Evolutionary conservation across 1,140 invertebrate genomes (phyloP), one percentile per base, ranked within the genome.

Genomic region (Pemphigus obesinymphae): DNA sequence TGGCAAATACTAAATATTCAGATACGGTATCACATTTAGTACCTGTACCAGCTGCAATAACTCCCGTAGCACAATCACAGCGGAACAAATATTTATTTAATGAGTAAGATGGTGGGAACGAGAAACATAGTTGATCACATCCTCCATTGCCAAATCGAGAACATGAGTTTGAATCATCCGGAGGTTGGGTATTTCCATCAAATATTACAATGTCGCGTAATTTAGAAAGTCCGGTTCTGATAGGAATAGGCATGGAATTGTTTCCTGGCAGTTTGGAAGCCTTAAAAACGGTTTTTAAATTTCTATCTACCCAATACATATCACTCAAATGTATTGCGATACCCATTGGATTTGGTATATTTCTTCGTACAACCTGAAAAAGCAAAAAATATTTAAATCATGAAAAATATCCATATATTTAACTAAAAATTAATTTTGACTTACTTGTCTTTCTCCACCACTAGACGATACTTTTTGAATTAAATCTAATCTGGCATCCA

Each of bases 251-350:
- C 43, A 58, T 58, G 0, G 90, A 90, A 2, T 88, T 91, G 76
- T 94, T 94, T 23, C 91, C 92, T 0, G 91, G 90, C 50, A 92
- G 85, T 88, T 96, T 96, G 6, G 92, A 94, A 0, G 94, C 93
- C 86, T 92, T 94, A 86, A 94, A 97, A 4, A 98, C 92, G 0
- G 94, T 93, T 83, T 92, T 91, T 0, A 99, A 88, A 87, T 99
- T 98, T 68, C 95, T 90, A 86, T 99, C 98, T 0, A 98, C 96
- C 97, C 97, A 99, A 86, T 95, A 99, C 0, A 99, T 92, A 82
- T 94, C 92, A 31, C 90, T 89, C 58, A 92, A 91, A 84, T 94
- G 92, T 5, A 99, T 90, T 0, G 96, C 94, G 26, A 98, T 92
- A 68, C 96, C 97, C 92, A 97, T 96, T 1, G 97, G 97, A 86